Percentiles rank a stretch among this genome's conserved stretches.
Evolutionary conservation across 2,888 invertebrate species (phyloP).

Genomic region (Brenthis ino): DNA sequence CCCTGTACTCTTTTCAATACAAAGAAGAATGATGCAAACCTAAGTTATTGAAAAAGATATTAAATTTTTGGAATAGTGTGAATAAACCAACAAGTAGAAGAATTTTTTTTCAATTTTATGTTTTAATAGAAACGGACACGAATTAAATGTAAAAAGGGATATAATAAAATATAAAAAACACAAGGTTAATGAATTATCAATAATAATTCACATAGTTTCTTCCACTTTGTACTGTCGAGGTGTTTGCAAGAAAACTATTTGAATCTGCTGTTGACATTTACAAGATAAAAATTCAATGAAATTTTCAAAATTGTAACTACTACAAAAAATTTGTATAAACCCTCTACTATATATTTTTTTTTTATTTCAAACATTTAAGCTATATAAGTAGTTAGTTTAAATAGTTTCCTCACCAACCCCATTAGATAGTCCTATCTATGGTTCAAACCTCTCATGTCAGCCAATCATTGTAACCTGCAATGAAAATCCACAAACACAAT

Average conservation of each 20-base stretch:
- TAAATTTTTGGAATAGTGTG: constrained; percentile 37
- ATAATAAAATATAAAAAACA: constrained; percentile 21
- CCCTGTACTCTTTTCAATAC: constrained; percentile 16
- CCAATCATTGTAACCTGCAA: constrained; percentile 44
- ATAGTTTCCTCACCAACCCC: constrained; percentile 43
- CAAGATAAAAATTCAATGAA: background rate
- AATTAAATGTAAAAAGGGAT: constrained; percentile 22
- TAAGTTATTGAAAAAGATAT: constrained; percentile 1
- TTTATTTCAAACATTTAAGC: constrained; percentile 23
- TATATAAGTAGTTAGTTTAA: constrained; percentile 31
- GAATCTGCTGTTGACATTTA: constrained; percentile 19
- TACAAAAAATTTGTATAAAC: constrained; percentile 25
- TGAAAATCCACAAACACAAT: constrained; percentile 42
- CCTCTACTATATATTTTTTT: constrained; percentile 20
- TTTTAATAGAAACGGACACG: constrained; percentile 19
- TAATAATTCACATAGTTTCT: constrained; percentile 44
- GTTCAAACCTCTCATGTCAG: constrained; percentile 40
- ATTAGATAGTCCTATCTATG: constrained; percentile 36
- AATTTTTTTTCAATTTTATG: constrained; percentile 31
- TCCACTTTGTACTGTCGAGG: constrained; percentile 61
- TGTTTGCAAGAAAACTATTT: constrained; percentile 55
- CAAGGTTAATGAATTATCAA: constrained; percentile 23
- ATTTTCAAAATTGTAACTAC: constrained; percentile 11
- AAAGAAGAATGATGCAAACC: constrained; percentile 40
- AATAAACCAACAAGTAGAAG: constrained; percentile 41